Base-by-base conservation (phyloP, 2,113 vertebrate genomes). In the Pedetes capensis region DNA sequence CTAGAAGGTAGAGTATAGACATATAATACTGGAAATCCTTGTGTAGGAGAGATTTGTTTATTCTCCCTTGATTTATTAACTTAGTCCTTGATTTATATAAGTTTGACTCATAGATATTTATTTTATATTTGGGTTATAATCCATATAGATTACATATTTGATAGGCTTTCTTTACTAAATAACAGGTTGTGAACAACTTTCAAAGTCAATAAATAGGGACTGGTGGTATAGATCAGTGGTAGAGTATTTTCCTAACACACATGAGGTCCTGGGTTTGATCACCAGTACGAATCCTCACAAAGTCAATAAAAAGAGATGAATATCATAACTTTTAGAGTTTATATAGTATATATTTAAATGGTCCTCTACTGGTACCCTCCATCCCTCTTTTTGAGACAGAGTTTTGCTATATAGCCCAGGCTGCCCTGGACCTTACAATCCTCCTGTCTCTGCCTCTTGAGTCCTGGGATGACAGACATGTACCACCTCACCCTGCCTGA, bases 91-190 rank as follows among this genome's bases (percentile, higher is more conserved):
- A 71, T 14, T 80, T 91, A 29, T 27, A 68, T 55, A 37, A 66
- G 5, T 80, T 57, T 49, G 61, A 76, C 44, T 76, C 32, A 51
- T 32, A 53, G 42, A 37, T 85, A 66, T 83, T 92, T 82, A 57
- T 74, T 86, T 90, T 82, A 61, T 89, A 80, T 86, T 92, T 86
- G 66, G n/a, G 37, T 68, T 80, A 47, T 75, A 90, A 78, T 63
- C 22, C 23, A 47, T 79, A 47, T 27, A 37, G 37, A 32, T 11
- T 29, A 29, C 39, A 42, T 44, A 61, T 49, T 18, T 20, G 22
- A 63, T 72, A 17, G 53, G 27, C 27, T 84, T 90, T 64, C 39
- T 87, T 71, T 76, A 59, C 39, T 29, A 69, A n/a, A 10, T 57
- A 91, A 82, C 81, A 89, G 29, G 37, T 57, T 75, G 51, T 76